These are phyloP conservation scores for Oenanthe oenanthe DNA, from an alignment of 2,113 vertebrate genomes.

Conservation along the genomic window DNA sequence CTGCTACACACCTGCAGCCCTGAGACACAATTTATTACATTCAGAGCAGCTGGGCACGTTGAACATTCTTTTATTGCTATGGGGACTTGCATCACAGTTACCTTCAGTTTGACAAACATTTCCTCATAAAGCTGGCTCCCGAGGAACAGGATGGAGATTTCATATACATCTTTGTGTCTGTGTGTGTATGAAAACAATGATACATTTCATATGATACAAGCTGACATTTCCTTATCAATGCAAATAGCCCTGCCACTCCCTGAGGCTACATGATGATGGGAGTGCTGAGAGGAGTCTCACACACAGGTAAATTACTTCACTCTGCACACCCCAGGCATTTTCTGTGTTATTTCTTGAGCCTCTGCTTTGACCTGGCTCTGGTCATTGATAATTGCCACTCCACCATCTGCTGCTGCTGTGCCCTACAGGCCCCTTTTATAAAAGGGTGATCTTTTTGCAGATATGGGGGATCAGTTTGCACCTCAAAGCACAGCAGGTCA, in stretches of 20 bases:
- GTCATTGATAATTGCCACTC: background rate
- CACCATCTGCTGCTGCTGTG: background rate
- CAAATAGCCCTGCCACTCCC: background rate
- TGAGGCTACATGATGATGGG: background rate
- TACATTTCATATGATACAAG: background rate
- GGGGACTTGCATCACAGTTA: background rate
- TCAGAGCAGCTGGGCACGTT: rapidly evolving
- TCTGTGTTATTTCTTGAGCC: background rate
- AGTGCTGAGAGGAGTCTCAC: background rate
- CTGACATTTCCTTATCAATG: background rate
- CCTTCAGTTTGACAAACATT: background rate
- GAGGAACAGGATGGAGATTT: background rate
- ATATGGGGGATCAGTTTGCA: background rate
- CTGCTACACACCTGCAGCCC: background rate
- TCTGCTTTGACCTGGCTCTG: background rate
- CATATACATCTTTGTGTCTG: rapidly evolving
- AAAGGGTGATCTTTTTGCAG: background rate
- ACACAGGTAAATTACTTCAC: background rate
- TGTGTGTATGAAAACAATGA: background rate
- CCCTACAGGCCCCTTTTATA: background rate
- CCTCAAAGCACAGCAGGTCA: background rate
- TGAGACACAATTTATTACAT: background rate
- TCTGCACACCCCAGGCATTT: background rate
- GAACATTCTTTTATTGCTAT: background rate
- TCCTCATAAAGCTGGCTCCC: background rate